Evolutionary conservation across 2,797 vertebrate species (phyloP).

Genomic region (Schizothorax lantsangensis): DNA sequence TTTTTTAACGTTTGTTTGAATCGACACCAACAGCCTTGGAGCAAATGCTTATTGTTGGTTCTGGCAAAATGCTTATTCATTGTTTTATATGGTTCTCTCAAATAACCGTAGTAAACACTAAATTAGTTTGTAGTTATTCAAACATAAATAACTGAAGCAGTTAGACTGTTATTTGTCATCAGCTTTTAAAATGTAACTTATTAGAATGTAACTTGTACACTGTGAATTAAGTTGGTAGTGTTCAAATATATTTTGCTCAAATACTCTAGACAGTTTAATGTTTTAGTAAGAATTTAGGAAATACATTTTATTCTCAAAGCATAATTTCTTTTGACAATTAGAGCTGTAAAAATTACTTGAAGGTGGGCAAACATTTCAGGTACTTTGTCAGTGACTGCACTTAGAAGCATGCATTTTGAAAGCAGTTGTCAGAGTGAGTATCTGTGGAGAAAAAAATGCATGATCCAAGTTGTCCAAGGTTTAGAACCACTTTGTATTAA

Average conservation of each 20-base stretch:
- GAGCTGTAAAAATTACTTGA: not conserved
- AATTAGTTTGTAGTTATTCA: conserved; percentile 17
- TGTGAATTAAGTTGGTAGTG: not conserved
- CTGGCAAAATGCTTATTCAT: not conserved
- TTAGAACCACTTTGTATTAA: not conserved
- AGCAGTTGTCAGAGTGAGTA: not conserved
- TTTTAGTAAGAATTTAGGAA: not conserved
- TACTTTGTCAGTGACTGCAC: not conserved
- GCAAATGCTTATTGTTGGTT: not conserved
- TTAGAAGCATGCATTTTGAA: not conserved
- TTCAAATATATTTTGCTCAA: not conserved
- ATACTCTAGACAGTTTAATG: not conserved
- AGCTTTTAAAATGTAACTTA: not conserved
- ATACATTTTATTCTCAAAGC: not conserved
- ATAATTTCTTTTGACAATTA: not conserved
- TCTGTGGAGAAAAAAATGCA: not conserved
- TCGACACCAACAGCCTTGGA: not conserved
- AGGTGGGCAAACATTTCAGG: not conserved
- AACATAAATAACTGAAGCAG: not conserved
- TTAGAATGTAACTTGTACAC: not conserved
- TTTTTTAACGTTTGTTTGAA: conserved; percentile 1
- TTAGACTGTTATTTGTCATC: not conserved
- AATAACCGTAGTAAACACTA: not conserved
- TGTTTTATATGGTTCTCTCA: conserved; percentile 2
- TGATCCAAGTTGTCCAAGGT: not conserved